Evolutionary conservation across 2,797 vertebrate species (phyloP), one percentile per base, ranked within the genome.

Genomic region (Poeciliopsis infans): DNA sequence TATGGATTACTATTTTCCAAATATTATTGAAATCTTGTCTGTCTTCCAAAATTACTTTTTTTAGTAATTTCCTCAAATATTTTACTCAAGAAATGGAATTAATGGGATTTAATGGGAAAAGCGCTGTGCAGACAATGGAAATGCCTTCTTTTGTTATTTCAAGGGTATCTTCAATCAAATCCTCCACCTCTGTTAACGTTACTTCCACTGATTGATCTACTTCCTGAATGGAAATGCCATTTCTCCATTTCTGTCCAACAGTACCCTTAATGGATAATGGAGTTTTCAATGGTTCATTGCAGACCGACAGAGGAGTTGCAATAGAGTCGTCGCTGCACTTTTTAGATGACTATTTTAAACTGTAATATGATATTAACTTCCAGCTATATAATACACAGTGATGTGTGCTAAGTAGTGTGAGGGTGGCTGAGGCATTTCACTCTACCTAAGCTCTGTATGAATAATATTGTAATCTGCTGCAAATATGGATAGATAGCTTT

Each of bases 401-500:
- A 78, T 87, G 68, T 87, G 78, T 84, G 80, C 80, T 75, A 78
- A 68, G 81, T 85, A 86, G 88, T 88, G 75, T 74, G 74, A 86
- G 78, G 77, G 75, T 8, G 39, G 83, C 85, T 86, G 86, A 83
- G 81, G 75, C 78, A 76, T 90, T 90, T 90, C 87, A 70, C 78
- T 43, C 64, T 76, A 84, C 80, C 80, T 91, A 88, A 91, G 83
- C 83, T 85, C 47, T 46, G 84, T 77, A 88, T 90, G 87, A 93
- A 92, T 91, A 93, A 92, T 88, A 86, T 78, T 10, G 28, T 85
- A 83, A 92, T 93, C 85, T 84, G 49, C 70, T 86, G 90, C 87
- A 93, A 93, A 94, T 92, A 93, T 90, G 85, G 82, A 87, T 64
- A 89, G 90, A 92, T 89, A 90, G 33, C 76, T 88, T 84, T 91